Base-by-base conservation (phyloP, 2,113 vertebrate species). In the Alexandromys fortis region DNA sequence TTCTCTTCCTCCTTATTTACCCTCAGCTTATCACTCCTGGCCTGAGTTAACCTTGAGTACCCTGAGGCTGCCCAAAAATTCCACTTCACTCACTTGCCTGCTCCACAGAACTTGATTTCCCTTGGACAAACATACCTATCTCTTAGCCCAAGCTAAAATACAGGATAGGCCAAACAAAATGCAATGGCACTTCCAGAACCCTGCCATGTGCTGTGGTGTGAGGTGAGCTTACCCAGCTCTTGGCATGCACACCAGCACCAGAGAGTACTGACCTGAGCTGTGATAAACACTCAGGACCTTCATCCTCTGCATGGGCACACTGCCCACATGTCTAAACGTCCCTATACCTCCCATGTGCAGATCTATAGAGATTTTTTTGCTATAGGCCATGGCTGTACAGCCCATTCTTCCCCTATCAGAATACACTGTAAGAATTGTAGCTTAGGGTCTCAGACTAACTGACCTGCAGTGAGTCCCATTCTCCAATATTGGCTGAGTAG, bases 71-170 rank as follows among this genome's bases (percentile, higher is more conserved):
- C 49, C 86, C 67, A 89, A 17, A 94, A 86, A 22, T 52, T n/a
- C 72, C 52, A 77, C 77, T 79, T 35, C 13, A 61, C 63, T 92
- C 58, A 35, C 28, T 65, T 33, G 93, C 16, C 76, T 73, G 28
- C 65, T 73, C 0, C 6, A 72, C 55, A 96, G n/a, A 96, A 42
- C 33, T 47, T 78, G 45, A 49, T 92, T 86, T 95, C 58, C 52
- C 63, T 58, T 86, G 38, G 79, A n/a, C 81, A 97, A 68, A 72
- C 13, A 33, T 52, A 33, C 89, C 93, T 67, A n/a, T 45, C 93
- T 91, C 67, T 87, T 35, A 86, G 26, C 65, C 17, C 70, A 76
- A 92, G 76, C 63, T 67, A 58, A 76, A 42, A 55, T 87, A 14
- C 63, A 75, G 81, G 79, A 86, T 76, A 87, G 86, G 58, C 47